Conservation (phyloP, 2,113 vertebrate species). For the Rhinolophus sinicus region DNA sequence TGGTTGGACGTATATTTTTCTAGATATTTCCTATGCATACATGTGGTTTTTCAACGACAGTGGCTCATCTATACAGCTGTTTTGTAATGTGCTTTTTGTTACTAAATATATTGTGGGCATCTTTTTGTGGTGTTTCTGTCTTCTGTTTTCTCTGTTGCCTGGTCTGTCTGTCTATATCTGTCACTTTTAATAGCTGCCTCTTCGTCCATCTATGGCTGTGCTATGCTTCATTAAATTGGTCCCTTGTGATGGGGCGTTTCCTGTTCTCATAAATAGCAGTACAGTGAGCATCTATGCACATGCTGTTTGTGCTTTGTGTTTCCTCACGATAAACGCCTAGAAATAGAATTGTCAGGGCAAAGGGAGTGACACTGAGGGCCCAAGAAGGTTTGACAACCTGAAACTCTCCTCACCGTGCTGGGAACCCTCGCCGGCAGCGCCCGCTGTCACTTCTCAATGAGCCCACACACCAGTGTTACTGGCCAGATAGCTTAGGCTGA, state of each 20-base stretch:
- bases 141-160: not conserved
- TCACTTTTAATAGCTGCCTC: not conserved
- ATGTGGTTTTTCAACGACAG: not conserved
- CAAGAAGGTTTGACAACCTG: accelerated
- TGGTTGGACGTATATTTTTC: not conserved
- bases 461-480: accelerated
- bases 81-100: not conserved
- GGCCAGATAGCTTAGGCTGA: accelerated
- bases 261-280: not conserved
- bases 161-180: accelerated
- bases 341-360: accelerated
- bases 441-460: accelerated
- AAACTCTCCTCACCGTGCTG: accelerated
- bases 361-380: accelerated
- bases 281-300: accelerated
- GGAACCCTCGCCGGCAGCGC: accelerated
- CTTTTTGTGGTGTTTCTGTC: not conserved
- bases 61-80: not conserved
- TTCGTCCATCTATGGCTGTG: not conserved
- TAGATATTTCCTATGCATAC: not conserved
- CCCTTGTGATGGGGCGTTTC: accelerated
- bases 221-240: accelerated
- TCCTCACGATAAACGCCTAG: not conserved
- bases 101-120: not conserved
- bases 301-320: accelerated